Conservation (phyloP, 2,888 invertebrate species). For the Geophilus truncorum region DNA sequence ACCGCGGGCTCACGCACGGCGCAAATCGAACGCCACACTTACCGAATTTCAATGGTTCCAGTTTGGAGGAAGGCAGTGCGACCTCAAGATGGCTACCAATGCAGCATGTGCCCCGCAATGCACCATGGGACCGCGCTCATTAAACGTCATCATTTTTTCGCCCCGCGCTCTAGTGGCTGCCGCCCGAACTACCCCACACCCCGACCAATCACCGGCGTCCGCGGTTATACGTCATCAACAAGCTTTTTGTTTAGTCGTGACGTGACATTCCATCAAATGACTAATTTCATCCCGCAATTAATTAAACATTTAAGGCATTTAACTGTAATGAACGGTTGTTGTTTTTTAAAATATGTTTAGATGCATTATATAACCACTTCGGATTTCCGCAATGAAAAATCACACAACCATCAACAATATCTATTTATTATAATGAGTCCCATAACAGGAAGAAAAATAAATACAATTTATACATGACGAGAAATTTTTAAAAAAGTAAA, state of each 20-base stretch:
- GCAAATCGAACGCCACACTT: not conserved
- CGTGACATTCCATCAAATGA: no score
- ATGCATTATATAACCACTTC: not conserved
- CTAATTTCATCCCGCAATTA: no score
- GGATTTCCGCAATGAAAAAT: no score
- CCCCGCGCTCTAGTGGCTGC: not conserved
- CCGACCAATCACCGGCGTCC: not conserved
- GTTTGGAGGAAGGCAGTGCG: not conserved
- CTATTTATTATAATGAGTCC: not conserved
- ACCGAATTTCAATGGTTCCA: constrained; percentile 15
- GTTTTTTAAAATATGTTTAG: not conserved
- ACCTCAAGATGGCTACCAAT: constrained; percentile 27
- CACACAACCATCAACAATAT: not conserved
- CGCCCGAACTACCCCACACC: not conserved
- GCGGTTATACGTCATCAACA: not conserved
- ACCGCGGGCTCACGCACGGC: not conserved
- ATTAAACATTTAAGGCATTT: no score
- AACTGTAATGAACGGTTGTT: not conserved
- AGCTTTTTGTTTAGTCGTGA: no score
- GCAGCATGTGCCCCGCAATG: constrained; percentile 25
- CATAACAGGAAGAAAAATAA: not conserved
- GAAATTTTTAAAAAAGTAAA: not conserved
- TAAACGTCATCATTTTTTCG: not conserved
- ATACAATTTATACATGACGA: not conserved
- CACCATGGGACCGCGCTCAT: constrained; percentile 2